Base-by-base conservation (phyloP, 2,888 invertebrate species). In the Pollenia amentaria region DNA sequence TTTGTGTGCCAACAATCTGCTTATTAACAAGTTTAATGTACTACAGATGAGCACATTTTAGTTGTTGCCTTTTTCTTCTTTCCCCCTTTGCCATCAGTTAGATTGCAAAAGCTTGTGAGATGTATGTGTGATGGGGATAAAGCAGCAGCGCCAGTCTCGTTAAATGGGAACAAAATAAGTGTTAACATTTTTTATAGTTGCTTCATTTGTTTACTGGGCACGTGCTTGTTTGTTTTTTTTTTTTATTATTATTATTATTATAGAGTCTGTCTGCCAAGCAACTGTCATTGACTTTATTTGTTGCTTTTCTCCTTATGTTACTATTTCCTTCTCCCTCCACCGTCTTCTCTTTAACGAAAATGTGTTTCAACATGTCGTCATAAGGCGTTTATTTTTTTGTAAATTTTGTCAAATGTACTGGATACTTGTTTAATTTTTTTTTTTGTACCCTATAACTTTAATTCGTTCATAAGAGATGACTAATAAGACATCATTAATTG, bases 181-280 rank as follows among this genome's bases (percentile, higher is more conserved):
- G 64, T 57, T 46, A 57, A 67, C 21, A 46, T 12, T 57, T 65
- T 44, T 70, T 75, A 67, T 73, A 21, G 29, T 57, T 67, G 16
- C 75, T 76, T 60, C 29, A 82, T 82, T 82, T 82, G 75, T 69
- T 82, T 76, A 76, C 75, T 60, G 21, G 60, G 38, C 75, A 82
- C 82, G 82, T 82, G 67, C 62, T 69, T 48, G 81, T 51, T 60
- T 62, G 53, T 73, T n/a, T 48, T 81, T n/a, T n/a, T n/a, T n/a
- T n/a, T n/a, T n/a, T n/a, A n/a, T 55, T 57, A 18, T 73, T 57
- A 2, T 72, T 64, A n/a, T 69, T 62, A 16, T 83, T 62, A 21
- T 64, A 70, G 16, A 62, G 60, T 73, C 73, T 60, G 85, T 77
- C 85, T 81, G 77, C 55, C 57, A 72, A 80, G 60, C 81, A 78